Percentiles rank a stretch among this genome's conserved stretches.
phyloP scores from a whole-genome alignment of 1,140 invertebrate genomes.

The Atta cephalotes region DNA sequence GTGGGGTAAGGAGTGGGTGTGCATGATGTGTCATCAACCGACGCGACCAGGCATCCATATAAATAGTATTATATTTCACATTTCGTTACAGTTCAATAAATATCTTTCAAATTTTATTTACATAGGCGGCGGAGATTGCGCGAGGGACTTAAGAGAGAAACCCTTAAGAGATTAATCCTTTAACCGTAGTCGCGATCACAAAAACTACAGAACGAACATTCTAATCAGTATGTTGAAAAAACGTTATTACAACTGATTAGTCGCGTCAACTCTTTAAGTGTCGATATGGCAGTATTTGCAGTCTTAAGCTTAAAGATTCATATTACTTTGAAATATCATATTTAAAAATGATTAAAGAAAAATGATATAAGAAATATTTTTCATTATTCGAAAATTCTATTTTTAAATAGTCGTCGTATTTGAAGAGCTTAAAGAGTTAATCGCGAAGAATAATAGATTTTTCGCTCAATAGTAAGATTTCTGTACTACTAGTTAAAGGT shows the following conservation, averaged over 20 bases:
- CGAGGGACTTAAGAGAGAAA: slow-evolving; percentile 47
- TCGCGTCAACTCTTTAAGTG: slow-evolving; percentile 31
- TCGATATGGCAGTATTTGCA: slow-evolving; percentile 13
- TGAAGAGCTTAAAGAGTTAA: slow-evolving; percentile 29
- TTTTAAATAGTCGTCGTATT: background rate
- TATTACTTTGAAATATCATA: background rate
- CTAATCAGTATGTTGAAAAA: background rate
- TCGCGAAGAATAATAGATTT: background rate
- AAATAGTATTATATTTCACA: slow-evolving; percentile 78
- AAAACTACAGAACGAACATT: slow-evolving; percentile 14
- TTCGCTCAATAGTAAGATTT: background rate
- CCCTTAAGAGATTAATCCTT: slow-evolving; percentile 33
- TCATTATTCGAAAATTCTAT: background rate
- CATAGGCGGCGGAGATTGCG: slow-evolving; percentile 62
- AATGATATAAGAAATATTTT: background rate
- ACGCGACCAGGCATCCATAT: slow-evolving; percentile 67
- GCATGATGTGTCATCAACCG: slow-evolving; percentile 60
- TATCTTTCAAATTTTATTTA: slow-evolving; percentile 80
- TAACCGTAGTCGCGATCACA: slow-evolving; percentile 54
- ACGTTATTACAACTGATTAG: background rate
- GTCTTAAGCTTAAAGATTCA: slow-evolving; percentile 2
- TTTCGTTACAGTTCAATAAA: slow-evolving; percentile 82
- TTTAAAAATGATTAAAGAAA: background rate
- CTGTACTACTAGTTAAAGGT: slow-evolving; percentile 35
- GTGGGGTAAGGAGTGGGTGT: slow-evolving; percentile 52